Percentiles rank a stretch among this genome's conserved stretches.
Conservation (phyloP, 2,888 invertebrate species). For the Entomobrya multifasciata region DNA sequence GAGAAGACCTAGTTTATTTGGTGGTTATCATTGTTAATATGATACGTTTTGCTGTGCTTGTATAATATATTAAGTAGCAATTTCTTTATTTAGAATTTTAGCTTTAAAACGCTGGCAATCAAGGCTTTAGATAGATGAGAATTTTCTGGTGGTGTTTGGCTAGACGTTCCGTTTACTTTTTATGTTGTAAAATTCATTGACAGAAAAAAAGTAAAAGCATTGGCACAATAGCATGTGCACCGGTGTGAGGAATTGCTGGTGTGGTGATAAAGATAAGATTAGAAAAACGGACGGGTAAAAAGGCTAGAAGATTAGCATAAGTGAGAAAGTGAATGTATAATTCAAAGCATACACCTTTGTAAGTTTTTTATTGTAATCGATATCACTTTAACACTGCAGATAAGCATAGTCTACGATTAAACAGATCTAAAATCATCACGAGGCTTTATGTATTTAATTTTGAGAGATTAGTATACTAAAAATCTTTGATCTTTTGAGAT, state of each 20-base stretch:
- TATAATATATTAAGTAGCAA: neutral
- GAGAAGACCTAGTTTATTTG: conserved; percentile 25
- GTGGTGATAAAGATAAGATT: conserved; percentile 45
- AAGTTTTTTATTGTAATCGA: conserved; percentile 32
- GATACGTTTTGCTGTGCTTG: neutral
- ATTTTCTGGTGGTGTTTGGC: conserved; percentile 23
- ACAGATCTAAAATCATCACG: neutral
- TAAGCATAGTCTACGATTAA: neutral
- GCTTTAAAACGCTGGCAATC: conserved; percentile 54
- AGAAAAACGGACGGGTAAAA: conserved; percentile 41
- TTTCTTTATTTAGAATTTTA: conserved; percentile 19
- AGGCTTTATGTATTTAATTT: neutral
- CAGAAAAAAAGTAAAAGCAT: conserved; percentile 47
- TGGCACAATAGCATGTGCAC: neutral
- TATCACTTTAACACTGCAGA: conserved; percentile 20
- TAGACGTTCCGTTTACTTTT: no score
- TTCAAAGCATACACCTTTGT: conserved; percentile 26
- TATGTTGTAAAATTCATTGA: no score
- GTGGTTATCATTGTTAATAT: neutral
- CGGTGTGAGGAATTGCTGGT: conserved; percentile 28
- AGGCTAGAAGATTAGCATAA: conserved; percentile 26
- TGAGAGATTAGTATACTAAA: neutral
- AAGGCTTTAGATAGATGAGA: conserved; percentile 46
- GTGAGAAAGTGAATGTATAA: conserved; percentile 66
- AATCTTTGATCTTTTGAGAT: neutral